Conservation (phyloP, 2,797 vertebrate species). For the Florisuga fusca region DNA sequence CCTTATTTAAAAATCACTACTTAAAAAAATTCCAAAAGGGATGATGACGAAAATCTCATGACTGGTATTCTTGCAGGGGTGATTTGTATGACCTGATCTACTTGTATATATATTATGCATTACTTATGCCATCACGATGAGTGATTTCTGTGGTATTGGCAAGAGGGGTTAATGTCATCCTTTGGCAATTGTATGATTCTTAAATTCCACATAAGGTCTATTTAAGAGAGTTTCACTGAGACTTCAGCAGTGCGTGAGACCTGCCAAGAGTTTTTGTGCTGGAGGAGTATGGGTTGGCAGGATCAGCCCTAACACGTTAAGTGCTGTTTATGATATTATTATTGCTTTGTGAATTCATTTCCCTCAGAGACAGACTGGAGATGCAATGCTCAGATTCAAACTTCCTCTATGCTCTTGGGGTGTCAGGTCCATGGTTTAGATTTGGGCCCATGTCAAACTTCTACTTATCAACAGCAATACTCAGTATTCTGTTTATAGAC, state of each 20-base stretch:
- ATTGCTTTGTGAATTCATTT: constrained; percentile 68
- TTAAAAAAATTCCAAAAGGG: background rate
- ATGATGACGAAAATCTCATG: background rate
- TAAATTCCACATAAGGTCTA: background rate
- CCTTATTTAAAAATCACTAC: background rate
- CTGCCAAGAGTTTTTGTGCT: constrained; percentile 51
- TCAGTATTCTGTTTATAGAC: background rate
- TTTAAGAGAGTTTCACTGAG: constrained; percentile 24
- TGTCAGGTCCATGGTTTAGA: constrained; percentile 23
- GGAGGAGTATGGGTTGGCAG: constrained; percentile 35
- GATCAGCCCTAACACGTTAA: constrained; percentile 63
- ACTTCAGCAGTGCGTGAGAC: background rate
- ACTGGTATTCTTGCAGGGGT: background rate
- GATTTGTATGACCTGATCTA: background rate
- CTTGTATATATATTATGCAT: background rate
- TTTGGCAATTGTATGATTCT: background rate
- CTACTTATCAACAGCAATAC: background rate
- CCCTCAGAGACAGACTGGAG: constrained; percentile 32
- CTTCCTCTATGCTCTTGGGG: constrained; percentile 31
- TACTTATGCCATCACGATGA: background rate
- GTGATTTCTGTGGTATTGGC: background rate
- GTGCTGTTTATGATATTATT: constrained; percentile 64
- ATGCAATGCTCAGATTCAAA: constrained; percentile 41
- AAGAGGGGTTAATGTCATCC: constrained; percentile 34
- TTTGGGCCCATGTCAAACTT: background rate